Percentiles rank a stretch among this genome's conserved stretches.
Conservation (phyloP, 2,888 invertebrate species). For the Agonopterix heracliana region DNA sequence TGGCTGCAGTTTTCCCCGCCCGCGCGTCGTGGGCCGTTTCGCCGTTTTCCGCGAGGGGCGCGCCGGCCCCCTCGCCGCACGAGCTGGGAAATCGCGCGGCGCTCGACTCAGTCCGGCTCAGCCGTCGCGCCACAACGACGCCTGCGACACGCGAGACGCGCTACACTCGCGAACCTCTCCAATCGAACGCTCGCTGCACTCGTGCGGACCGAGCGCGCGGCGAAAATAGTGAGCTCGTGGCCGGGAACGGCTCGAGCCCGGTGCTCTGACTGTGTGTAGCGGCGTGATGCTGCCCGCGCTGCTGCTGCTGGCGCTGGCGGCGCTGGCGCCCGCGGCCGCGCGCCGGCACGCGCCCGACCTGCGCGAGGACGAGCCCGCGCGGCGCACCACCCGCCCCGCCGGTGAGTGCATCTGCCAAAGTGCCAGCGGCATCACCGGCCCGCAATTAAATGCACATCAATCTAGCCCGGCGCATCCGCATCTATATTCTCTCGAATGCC, state of each 20-base stretch:
- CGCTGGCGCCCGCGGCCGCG: slow-evolving; percentile 46
- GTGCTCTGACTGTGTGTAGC: slow-evolving; percentile 39
- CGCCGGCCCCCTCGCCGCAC: slow-evolving; percentile 58
- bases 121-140: slow-evolving; percentile 67
- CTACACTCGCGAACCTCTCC: slow-evolving; percentile 46
- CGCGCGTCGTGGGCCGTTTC: slow-evolving; percentile 40
- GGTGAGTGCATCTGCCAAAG: slow-evolving; percentile 73
- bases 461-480: slow-evolving; percentile 20
- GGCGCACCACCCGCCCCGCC: slow-evolving; percentile 79
- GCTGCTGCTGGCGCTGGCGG: slow-evolving; percentile 58
- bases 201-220: slow-evolving; percentile 49
- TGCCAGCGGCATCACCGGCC: slow-evolving; percentile 34
- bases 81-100: slow-evolving; percentile 68
- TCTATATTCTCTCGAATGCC: slow-evolving; percentile 22
- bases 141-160: slow-evolving; percentile 47
- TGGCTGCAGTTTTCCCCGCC: slow-evolving; percentile 56
- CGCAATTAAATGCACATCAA: slow-evolving; percentile 39
- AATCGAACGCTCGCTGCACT: slow-evolving; percentile 37
- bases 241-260: slow-evolving; percentile 49
- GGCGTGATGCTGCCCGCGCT: slow-evolving; percentile 60
- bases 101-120: slow-evolving; percentile 67
- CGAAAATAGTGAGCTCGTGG: slow-evolving; percentile 70
- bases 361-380: slow-evolving; percentile 80
- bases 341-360: slow-evolving; percentile 79
- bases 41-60: slow-evolving; percentile 66